A percentile compares a stretch with the other conserved stretches of the same genome.
Conservation (phyloP, 2,888 invertebrate genomes). For the Strigamia maritima region DNA sequence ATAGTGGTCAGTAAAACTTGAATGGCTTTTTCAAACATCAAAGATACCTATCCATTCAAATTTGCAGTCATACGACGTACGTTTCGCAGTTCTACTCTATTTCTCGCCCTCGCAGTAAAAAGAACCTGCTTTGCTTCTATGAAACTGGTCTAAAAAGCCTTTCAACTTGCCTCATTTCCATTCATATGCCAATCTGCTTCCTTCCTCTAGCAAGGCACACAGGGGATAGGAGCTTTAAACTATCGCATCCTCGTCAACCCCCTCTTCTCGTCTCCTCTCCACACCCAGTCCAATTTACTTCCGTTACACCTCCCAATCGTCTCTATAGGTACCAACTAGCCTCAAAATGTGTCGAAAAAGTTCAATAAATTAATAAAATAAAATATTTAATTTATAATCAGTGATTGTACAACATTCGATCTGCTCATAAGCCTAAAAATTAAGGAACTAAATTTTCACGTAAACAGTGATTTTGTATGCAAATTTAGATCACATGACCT, state of each 20-base stretch:
- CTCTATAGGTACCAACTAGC: not conserved
- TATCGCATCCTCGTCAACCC: slow-evolving; percentile 8
- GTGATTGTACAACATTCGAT: too few relatives aligned
- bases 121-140: slow-evolving; percentile 18
- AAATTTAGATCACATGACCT: too few relatives aligned
- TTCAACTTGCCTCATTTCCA: slow-evolving; percentile 16
- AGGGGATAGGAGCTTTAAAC: slow-evolving; percentile 27
- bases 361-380: not conserved
- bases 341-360: not conserved
- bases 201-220: slow-evolving; percentile 18
- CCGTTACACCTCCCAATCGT: slow-evolving; percentile 18
- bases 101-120: not conserved
- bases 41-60: not conserved
- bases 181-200: slow-evolving; percentile 8
- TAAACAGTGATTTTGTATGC: too few relatives aligned
- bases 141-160: not conserved
- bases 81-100: too few relatives aligned
- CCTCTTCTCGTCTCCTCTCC: not conserved
- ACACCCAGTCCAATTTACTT: slow-evolving; percentile 25
- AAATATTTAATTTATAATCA: not conserved
- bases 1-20: not conserved
- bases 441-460: not conserved
- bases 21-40: not conserved
- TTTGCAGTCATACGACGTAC: not conserved
- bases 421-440: too few relatives aligned